These are phyloP conservation scores for Dolichallabes microphthalmus DNA, from an alignment of 2,113 vertebrate genomes.

Conservation along the genomic window DNA sequence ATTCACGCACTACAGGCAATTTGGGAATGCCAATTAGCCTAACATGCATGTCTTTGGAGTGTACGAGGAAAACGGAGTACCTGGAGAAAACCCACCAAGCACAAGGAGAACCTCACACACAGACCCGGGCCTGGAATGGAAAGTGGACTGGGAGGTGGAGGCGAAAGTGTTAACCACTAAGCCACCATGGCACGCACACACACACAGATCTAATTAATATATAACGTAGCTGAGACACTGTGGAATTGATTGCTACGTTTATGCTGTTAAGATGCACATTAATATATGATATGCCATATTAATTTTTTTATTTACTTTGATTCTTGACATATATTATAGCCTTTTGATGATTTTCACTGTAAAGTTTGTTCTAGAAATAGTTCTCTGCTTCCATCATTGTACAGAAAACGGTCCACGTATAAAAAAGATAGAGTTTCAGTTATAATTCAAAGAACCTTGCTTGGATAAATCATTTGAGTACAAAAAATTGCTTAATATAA, in stretches of 20 bases:
- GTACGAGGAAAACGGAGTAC: no score
- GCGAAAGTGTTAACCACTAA: no score
- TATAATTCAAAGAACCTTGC: not conserved
- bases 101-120: no score
- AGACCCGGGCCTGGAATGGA: no score
- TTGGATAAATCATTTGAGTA: not conserved
- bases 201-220: slow-evolving; percentile 41
- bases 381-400: not conserved
- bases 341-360: not conserved
- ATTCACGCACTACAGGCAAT: no score
- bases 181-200: slow-evolving; percentile 24
- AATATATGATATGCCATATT: not conserved
- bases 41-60: no score
- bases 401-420: not conserved
- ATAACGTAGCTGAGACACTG: slow-evolving; percentile 41
- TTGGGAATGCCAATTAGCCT: no score
- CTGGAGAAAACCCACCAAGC: no score
- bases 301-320: not conserved
- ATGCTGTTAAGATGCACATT: not conserved
- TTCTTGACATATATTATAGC: not conserved
- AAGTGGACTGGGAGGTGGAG: no score
- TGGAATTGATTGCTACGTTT: slow-evolving; percentile 9
- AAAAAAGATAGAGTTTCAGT: not conserved
- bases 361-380: not conserved
- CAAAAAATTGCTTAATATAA: not conserved